These are phyloP conservation scores for Lithophane leautieri DNA, from an alignment of 2,888 invertebrate species.

Conservation along the genomic window DNA sequence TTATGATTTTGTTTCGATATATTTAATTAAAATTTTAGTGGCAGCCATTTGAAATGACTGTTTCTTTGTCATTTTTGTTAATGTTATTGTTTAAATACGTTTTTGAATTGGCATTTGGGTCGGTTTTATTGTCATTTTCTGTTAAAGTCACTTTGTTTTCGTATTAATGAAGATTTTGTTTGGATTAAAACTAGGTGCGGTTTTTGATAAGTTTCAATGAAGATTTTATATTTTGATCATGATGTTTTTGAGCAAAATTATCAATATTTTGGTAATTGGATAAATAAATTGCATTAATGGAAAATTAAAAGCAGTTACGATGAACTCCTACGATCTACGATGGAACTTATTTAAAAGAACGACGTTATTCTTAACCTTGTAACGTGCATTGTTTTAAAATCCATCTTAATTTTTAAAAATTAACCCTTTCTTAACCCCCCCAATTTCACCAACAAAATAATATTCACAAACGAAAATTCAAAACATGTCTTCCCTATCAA, in stretches of 20 bases:
- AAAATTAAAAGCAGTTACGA: neutral
- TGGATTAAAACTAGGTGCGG: conserved; percentile 31
- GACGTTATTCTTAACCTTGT: too few species aligned
- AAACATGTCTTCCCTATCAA: conserved; percentile 63
- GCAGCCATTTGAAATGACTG: conserved; percentile 51
- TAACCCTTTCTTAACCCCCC: neutral
- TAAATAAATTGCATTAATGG: neutral
- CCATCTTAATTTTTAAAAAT: neutral
- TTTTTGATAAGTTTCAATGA: conserved; percentile 4
- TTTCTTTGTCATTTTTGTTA: conserved; percentile 58
- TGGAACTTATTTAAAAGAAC: neutral
- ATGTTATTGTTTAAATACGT: conserved; percentile 42
- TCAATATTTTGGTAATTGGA: neutral
- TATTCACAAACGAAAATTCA: conserved; percentile 57
- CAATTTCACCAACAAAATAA: conserved; percentile 15
- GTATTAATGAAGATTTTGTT: conserved; percentile 28
- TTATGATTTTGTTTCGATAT: conserved; percentile 89
- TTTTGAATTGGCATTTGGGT: conserved; percentile 44
- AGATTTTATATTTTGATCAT: neutral
- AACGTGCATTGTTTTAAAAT: too few species aligned
- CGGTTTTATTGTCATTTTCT: conserved; percentile 36
- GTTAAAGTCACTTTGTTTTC: conserved; percentile 15
- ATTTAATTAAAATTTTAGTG: conserved; percentile 89
- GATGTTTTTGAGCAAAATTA: neutral
- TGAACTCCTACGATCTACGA: too few species aligned